phyloP scores from a whole-genome alignment of 2,888 invertebrate genomes.

The Netelia virgata region DNA sequence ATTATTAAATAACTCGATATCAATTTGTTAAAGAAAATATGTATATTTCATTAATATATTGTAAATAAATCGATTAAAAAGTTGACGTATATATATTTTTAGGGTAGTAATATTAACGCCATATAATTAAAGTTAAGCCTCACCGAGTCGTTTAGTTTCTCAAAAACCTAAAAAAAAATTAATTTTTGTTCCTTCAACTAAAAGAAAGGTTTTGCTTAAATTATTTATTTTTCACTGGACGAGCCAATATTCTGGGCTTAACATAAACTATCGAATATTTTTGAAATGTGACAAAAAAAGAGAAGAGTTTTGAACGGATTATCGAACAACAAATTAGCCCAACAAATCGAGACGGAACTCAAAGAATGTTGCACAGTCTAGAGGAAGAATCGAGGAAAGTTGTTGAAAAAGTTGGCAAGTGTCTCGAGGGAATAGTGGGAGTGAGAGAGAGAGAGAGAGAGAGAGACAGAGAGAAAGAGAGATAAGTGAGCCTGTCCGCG shows the following conservation, averaged over 20 bases:
- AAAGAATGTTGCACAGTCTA: not conserved
- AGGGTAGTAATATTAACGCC: too few species aligned
- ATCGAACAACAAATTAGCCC: constrained; percentile 9
- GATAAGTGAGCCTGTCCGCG: constrained; percentile 5
- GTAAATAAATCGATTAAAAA: too few species aligned
- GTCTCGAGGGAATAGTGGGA: constrained; percentile 9
- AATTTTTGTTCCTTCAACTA: not conserved
- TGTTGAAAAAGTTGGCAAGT: constrained; percentile 35
- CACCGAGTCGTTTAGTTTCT: not conserved
- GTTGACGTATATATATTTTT: too few species aligned
- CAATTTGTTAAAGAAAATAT: too few species aligned
- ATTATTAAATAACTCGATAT: too few species aligned
- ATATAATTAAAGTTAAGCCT: too few species aligned
- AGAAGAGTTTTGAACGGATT: not conserved
- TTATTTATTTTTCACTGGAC: not conserved
- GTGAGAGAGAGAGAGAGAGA: not conserved
- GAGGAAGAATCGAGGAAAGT: constrained; percentile 32
- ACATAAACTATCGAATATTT: constrained; percentile 1
- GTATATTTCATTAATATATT: too few species aligned
- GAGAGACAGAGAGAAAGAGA: constrained; percentile 9
- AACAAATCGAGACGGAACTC: not conserved
- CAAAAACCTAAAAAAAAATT: not conserved
- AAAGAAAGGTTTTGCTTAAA: not conserved
- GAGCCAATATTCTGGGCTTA: not conserved
- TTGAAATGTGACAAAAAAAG: constrained; percentile 10